Evolutionary conservation across 2,113 vertebrate genomes (phyloP), one percentile per base, ranked within the genome.

Genomic region (Verasper variegatus): DNA sequence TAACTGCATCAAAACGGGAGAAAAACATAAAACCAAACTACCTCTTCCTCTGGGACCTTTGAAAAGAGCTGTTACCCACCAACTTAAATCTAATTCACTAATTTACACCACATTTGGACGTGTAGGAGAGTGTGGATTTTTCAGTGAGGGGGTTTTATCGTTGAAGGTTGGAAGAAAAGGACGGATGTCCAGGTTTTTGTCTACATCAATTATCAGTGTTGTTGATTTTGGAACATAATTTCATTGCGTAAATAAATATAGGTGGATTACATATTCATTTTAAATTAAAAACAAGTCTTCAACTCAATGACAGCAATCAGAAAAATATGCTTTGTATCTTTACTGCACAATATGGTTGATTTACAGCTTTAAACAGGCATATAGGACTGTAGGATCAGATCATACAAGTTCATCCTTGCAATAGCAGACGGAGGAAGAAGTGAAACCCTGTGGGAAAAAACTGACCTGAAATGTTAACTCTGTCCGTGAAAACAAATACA

Each of bases 41-140:
- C 47, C 26, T 35, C 74, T 45, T 55, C 47, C 13, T 65, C 23
- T 64, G 58, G 47, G 37, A 12, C 37, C 47, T 27, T 59, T 69
- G 31, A 52, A 58, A 70, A 20, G 13, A 55, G 52, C 70, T 57
- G 26, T 15, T 42, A 57, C 12, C n/a, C 26, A 26, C 55, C 52
- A 15, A 23, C 14, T 27, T 27, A 1, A 20, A 12, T 13, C 18
- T 1, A 10, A 23, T 21, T 56, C 10, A 10, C 0, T 4, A 4
- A 23, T 13, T 23, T 23, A 24, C 54, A 56, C 54, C 27, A 60
- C 27, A n/a, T 18, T 59, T 31, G 24, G 26, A 59, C 10, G 13
- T 26, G 56, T 58, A 24, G 6, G 15, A 31, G 26, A 9, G 57
- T 3, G 26, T 24, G 3, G 20, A 24, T 21, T 5, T 47, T 49